Base-by-base conservation (phyloP, 2,888 invertebrate species). In the Tanytarsus gracilentus region DNA sequence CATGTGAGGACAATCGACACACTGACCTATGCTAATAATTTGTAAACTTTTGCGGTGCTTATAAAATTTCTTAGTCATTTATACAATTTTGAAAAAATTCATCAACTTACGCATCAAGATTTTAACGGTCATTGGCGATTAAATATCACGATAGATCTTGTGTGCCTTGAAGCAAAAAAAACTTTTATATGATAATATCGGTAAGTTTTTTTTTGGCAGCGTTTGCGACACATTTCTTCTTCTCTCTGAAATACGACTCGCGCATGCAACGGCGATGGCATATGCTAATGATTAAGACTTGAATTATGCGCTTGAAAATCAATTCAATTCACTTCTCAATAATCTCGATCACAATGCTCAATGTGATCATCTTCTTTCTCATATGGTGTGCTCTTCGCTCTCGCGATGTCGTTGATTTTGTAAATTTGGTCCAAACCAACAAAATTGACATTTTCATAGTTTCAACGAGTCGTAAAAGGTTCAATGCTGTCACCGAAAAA, bases 191-290 rank as follows among this genome's bases (percentile, higher is more conserved):
- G 52, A 52, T 33, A 30, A 52, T 30, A 21, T 18, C 11, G 39
- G n/a, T n/a, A n/a, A n/a, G n/a, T n/a, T n/a, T n/a, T n/a, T 52
- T 52, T 52, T 52, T 52, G 23, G 52, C 52, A 52, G 36, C 52
- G 30, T 52, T 52, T 52, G 52, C 52, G 33, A 52, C 52, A 52
- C 33, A 33, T 52, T 29, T 40, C 5, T 14, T 14, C 9, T 14
- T 40, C 30, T 51, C 16, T 51, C 21, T 5, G 14, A 14, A 29
- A 9, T 16, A 14, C 21, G 23, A 14, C 4, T 5, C 9, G 23
- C 21, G 16, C 44, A 16, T 18, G 16, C 16, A 44, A 11, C 9
- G 44, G 11, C 4, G 11, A n/a, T n/a, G n/a, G n/a, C n/a, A n/a
- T n/a, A n/a, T n/a, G n/a, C n/a, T n/a, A n/a, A n/a, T n/a, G n/a